Percentiles rank a stretch among this genome's conserved stretches.
Conservation (phyloP, 2,888 invertebrate genomes). For the Tinea semifulvella region DNA sequence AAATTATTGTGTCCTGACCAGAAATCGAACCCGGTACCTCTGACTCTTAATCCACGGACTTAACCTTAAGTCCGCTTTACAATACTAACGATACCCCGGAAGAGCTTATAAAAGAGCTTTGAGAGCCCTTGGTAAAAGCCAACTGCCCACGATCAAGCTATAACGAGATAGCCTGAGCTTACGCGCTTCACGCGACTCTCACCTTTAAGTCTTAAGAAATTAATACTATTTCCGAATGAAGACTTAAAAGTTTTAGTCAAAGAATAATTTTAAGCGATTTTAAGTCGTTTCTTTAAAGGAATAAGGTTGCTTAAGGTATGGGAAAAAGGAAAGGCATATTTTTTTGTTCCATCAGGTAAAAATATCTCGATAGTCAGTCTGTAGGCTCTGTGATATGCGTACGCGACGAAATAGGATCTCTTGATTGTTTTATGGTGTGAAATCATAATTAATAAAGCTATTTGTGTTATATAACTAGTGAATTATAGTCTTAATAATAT, state of each 20-base stretch:
- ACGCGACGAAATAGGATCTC: not conserved
- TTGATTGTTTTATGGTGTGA: too few relatives aligned
- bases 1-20: too few relatives aligned
- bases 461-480: too few relatives aligned
- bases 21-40: too few relatives aligned
- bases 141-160: constrained; percentile 56
- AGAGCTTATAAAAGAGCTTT: constrained; percentile 29
- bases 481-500: too few relatives aligned
- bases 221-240: not conserved
- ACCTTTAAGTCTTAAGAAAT: not conserved
- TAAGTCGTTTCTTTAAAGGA: constrained; percentile 20
- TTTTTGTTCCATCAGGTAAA: constrained; percentile 62
- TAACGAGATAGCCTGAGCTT: constrained; percentile 36
- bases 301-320: constrained; percentile 20
- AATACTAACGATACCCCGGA: not conserved
- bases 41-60: too few relatives aligned
- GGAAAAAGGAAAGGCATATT: constrained; percentile 16
- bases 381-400: constrained; percentile 4
- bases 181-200: constrained; percentile 17
- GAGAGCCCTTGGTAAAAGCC: constrained; percentile 38
- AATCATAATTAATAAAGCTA: too few relatives aligned
- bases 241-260: not conserved
- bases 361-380: constrained; percentile 41
- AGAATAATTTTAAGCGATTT: not conserved
- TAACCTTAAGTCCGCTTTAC: not conserved